phyloP scores from a whole-genome alignment of 2,888 invertebrate species.

The Eupithecia subumbrata region DNA sequence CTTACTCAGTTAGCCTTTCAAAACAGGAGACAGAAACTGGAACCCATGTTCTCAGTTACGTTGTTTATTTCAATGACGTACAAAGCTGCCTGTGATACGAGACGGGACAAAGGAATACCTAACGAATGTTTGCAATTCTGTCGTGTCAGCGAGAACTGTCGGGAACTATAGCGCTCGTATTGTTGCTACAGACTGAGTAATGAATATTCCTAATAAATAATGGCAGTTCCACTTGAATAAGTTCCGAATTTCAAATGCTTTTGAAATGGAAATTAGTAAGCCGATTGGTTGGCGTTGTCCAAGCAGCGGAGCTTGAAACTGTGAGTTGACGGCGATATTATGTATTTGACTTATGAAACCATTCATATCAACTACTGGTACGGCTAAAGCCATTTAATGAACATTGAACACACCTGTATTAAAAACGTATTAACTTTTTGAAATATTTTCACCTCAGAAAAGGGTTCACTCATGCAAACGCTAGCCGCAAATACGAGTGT shows the following conservation, averaged over 20 bases:
- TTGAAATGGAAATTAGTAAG: slow-evolving; percentile 14
- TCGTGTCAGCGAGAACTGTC: slow-evolving; percentile 52
- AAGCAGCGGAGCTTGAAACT: neutral
- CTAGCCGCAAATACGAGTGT: neutral
- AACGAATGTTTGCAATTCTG: slow-evolving; percentile 63
- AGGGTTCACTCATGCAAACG: neutral
- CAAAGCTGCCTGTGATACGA: slow-evolving; percentile 39
- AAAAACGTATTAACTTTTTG: neutral
- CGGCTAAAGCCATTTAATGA: neutral
- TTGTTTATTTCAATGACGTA: slow-evolving; percentile 36
- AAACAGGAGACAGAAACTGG: slow-evolving; percentile 16
- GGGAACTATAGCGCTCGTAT: slow-evolving; percentile 47
- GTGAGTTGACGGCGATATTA: neutral
- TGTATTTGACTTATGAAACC: neutral
- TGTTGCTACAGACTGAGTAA: slow-evolving; percentile 32
- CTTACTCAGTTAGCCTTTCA: slow-evolving; percentile 30
- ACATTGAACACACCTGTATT: too few species aligned
- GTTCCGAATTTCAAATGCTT: slow-evolving; percentile 7
- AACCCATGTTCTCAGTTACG: slow-evolving; percentile 21
- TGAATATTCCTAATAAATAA: slow-evolving; percentile 29
- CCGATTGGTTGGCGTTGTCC: neutral
- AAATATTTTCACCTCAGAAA: neutral
- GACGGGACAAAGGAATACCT: slow-evolving; percentile 59
- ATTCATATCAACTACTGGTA: neutral
- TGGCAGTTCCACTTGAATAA: slow-evolving; percentile 8